Conservation (phyloP, 1,140 invertebrate species). For the Ptiloglossa arizonensis region DNA sequence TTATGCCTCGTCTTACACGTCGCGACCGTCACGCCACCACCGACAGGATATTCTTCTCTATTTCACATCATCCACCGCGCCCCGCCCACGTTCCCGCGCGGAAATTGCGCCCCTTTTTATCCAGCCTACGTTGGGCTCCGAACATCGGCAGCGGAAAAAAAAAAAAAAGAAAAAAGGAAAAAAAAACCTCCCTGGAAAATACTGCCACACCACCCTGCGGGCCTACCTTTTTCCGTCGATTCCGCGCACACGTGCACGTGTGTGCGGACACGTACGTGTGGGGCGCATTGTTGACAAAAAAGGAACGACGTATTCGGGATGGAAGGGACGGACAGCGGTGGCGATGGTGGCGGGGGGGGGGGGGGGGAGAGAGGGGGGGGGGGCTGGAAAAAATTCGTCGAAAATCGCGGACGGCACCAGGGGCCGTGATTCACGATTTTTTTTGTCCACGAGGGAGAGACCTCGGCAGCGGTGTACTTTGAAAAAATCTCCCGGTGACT, state of each 20-base stretch:
- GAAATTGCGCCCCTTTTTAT: conserved; percentile 52
- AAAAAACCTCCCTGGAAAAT: conserved; percentile 31
- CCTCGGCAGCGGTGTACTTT: conserved; percentile 6
- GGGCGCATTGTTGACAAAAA: conserved; percentile 52
- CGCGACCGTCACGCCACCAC: conserved; percentile 28
- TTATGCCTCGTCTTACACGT: conserved; percentile 41
- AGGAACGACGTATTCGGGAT: conserved; percentile 26
- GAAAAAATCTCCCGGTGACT: conserved; percentile 5
- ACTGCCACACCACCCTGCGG: conserved; percentile 41
- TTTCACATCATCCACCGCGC: conserved; percentile 27
- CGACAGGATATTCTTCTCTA: conserved; percentile 50
- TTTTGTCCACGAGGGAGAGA: background rate
- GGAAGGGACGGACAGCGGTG: background rate
- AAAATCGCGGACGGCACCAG: conserved; percentile 40
- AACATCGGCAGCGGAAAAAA: background rate
- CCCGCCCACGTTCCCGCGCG: conserved; percentile 13
- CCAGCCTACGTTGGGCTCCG: conserved; percentile 17
- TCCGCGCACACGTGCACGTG: background rate
- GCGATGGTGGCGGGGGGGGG: background rate
- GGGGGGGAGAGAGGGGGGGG: background rate
- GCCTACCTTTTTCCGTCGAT: conserved; percentile 23
- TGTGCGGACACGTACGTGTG: background rate
- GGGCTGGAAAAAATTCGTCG: conserved; percentile 44
- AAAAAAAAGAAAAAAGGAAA: conserved; percentile 15
- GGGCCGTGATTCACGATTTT: conserved; percentile 28